These are phyloP conservation scores for Hydrochoerus hydrochaeris DNA, from an alignment of 2,113 vertebrate genomes.

Conservation along the genomic window DNA sequence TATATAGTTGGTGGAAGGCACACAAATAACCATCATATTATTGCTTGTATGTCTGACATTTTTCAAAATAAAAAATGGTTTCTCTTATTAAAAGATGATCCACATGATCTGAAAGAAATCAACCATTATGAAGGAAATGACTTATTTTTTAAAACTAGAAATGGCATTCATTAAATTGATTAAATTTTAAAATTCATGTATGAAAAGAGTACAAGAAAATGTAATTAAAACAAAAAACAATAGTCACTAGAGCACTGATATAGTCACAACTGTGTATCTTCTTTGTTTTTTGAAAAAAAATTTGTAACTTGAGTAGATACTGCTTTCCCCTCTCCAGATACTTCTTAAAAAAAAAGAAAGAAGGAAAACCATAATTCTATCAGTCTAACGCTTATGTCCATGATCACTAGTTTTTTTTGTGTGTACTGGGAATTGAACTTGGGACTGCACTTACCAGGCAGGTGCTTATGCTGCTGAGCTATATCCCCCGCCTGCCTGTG, in stretches of 20 bases:
- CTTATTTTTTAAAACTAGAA: slow-evolving; percentile 35
- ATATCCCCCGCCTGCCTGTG: too few relatives aligned
- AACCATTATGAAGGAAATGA: not conserved
- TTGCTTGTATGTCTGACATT: not conserved
- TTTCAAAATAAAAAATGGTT: slow-evolving; percentile 18
- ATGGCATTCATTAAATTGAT: not conserved
- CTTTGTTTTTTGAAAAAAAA: not conserved
- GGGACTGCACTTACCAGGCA: too few relatives aligned
- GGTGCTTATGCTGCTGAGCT: too few relatives aligned
- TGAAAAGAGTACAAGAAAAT: not conserved
- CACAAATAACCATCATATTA: not conserved
- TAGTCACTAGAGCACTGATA: not conserved
- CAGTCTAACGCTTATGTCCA: not conserved
- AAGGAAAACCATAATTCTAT: not conserved
- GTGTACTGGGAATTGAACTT: too few relatives aligned
- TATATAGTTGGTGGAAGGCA: not conserved
- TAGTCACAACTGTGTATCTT: not conserved
- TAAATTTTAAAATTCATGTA: not conserved
- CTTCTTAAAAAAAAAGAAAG: not conserved
- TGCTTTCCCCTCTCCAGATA: not conserved
- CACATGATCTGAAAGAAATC: slow-evolving; percentile 14
- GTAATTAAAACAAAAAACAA: not conserved
- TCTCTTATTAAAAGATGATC: slow-evolving; percentile 7
- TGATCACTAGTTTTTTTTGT: not conserved
- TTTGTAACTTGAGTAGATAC: not conserved